Evolutionary conservation across 2,797 vertebrate genomes (phyloP).

Genomic region (Sebastes cheni): DNA sequence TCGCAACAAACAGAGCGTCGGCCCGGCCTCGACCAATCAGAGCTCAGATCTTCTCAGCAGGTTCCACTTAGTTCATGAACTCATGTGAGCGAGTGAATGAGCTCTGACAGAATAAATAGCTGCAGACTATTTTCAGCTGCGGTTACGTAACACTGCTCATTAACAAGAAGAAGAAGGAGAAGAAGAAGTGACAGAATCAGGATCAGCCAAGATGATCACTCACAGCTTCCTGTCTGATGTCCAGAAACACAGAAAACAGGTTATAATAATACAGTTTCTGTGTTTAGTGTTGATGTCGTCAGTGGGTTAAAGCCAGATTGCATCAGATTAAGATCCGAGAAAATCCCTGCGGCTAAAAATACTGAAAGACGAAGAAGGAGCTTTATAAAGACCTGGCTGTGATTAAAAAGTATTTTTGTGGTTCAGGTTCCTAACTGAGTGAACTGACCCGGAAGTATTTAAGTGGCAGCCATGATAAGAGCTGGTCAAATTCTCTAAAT

Average conservation of each 20-base stretch:
- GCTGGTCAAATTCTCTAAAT: too few species aligned
- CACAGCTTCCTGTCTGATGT: background rate
- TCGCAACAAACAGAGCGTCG: background rate
- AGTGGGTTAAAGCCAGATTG: slow-evolving; percentile 30
- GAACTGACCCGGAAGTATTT: too few species aligned
- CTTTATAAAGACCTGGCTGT: background rate
- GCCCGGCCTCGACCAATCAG: background rate
- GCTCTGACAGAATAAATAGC: background rate
- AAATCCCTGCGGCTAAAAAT: slow-evolving; percentile 57
- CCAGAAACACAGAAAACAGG: background rate
- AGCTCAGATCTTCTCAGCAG: background rate
- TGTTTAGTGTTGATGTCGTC: background rate
- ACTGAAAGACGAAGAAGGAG: background rate
- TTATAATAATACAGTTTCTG: background rate
- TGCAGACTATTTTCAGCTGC: background rate
- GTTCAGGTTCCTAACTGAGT: too few species aligned
- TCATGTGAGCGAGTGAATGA: background rate
- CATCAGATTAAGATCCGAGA: slow-evolving; percentile 31
- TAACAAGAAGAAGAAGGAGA: background rate
- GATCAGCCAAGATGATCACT: background rate
- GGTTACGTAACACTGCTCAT: background rate
- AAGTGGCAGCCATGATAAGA: too few species aligned
- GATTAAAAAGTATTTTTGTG: too few species aligned
- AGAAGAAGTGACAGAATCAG: background rate
- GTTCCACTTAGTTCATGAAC: background rate